phyloP scores from a whole-genome alignment of 2,888 invertebrate species.

The Noctua janthina region DNA sequence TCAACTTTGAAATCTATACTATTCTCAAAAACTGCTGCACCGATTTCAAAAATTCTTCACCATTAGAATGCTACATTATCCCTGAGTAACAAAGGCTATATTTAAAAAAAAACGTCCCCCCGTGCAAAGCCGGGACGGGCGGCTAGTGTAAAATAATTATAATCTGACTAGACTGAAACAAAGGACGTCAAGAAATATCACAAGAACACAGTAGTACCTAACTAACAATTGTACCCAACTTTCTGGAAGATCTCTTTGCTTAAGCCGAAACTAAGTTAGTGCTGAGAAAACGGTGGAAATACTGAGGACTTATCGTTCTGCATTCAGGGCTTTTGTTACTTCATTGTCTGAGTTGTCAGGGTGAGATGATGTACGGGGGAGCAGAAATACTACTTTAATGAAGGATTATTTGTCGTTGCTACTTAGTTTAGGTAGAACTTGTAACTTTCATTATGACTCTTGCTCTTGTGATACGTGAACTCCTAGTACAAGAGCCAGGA shows the following conservation, averaged over 20 bases:
- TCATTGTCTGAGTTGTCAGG: constrained; percentile 30
- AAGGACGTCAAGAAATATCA: constrained; percentile 18
- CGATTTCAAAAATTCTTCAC: too few species aligned
- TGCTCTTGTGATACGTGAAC: too few species aligned
- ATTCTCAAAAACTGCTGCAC: too few species aligned
- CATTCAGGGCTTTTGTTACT: constrained; percentile 37
- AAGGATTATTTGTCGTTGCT: background rate
- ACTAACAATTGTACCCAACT: constrained; percentile 38
- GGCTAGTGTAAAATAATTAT: background rate
- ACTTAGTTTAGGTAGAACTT: background rate
- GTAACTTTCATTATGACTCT: background rate
- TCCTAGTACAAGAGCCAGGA: too few species aligned
- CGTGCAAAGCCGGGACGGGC: too few species aligned
- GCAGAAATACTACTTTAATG: constrained; percentile 19
- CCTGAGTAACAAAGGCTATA: too few species aligned
- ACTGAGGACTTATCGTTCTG: constrained; percentile 45
- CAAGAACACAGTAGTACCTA: background rate
- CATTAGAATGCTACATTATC: too few species aligned
- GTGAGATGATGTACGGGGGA: constrained; percentile 3
- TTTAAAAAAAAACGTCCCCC: too few species aligned
- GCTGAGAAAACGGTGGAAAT: constrained; percentile 40
- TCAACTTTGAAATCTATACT: background rate
- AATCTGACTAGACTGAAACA: background rate
- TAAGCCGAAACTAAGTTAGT: constrained; percentile 39
- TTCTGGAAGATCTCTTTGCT: constrained; percentile 26